These are phyloP conservation scores for Latrodectus elegans DNA, from an alignment of 2,888 invertebrate species.

Conservation along the genomic window DNA sequence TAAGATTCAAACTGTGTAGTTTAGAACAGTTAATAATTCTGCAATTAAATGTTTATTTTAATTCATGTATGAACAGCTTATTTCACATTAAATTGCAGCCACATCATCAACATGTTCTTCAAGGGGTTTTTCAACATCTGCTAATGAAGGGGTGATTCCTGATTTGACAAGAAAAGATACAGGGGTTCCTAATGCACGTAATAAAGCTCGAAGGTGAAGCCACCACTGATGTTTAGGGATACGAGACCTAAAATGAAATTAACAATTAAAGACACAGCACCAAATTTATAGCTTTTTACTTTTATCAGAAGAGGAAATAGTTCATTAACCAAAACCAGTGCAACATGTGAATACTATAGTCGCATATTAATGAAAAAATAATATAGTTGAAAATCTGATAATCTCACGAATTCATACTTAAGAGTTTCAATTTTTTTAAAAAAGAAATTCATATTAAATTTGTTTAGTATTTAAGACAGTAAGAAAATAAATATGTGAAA, in stretches of 20 bases:
- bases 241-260: slow-evolving; percentile 69
- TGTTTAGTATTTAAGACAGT: not conserved
- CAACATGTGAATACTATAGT: not conserved
- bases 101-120: slow-evolving; percentile 66
- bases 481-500: not conserved
- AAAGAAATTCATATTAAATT: not conserved
- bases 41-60: not conserved
- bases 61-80: not conserved
- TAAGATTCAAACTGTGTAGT: too few species aligned
- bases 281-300: too few species aligned
- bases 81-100: slow-evolving; percentile 48
- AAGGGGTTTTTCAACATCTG: slow-evolving; percentile 64
- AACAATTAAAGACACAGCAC: not conserved
- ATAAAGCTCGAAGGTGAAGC: slow-evolving; percentile 70
- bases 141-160: slow-evolving; percentile 58
- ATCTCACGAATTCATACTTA: not conserved
- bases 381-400: not conserved
- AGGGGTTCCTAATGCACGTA: slow-evolving; percentile 70
- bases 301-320: too few species aligned
- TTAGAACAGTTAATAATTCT: too few species aligned
- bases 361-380: too few species aligned
- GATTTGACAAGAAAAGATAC: slow-evolving; percentile 62
- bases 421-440: not conserved
- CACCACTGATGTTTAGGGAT: slow-evolving; percentile 71
- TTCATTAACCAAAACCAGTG: too few species aligned